A percentile compares a stretch with the other conserved stretches of the same genome.
phyloP scores from a whole-genome alignment of 1,140 invertebrate species.

The Drosophila lacteicornis region DNA sequence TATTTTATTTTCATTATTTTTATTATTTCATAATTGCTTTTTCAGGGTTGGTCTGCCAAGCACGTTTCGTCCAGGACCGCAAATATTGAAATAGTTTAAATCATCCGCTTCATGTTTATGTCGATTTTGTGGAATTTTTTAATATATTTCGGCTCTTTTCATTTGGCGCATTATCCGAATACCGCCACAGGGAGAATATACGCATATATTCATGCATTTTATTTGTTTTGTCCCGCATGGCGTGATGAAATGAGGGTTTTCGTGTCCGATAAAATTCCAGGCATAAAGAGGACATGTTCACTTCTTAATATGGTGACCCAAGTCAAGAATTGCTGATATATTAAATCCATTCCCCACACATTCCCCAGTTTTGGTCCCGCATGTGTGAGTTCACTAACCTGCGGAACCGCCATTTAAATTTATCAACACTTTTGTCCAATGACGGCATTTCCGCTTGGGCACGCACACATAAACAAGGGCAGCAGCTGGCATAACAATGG shows the following conservation, averaged over 20 bases:
- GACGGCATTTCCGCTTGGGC: slow-evolving; percentile 28
- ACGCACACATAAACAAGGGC: slow-evolving; percentile 11
- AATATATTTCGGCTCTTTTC: slow-evolving; percentile 28
- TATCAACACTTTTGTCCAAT: slow-evolving; percentile 36
- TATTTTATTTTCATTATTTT: no score
- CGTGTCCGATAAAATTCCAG: slow-evolving; percentile 23
- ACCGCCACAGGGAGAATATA: slow-evolving; percentile 11
- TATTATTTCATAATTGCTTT: neutral
- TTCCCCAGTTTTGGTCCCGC: slow-evolving; percentile 2
- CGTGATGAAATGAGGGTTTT: slow-evolving; percentile 3
- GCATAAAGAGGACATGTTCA: slow-evolving; percentile 4
- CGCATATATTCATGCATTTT: slow-evolving; percentile 26
- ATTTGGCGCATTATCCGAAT: slow-evolving; percentile 32
- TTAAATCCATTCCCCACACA: slow-evolving; percentile 13
- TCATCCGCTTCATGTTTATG: slow-evolving; percentile 15
- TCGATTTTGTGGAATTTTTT: slow-evolving; percentile 41
- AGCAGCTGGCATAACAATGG: slow-evolving; percentile 55
- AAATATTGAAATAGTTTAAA: slow-evolving; percentile 46
- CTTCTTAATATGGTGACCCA: slow-evolving; percentile 3
- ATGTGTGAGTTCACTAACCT: slow-evolving; percentile 23
- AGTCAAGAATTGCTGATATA: slow-evolving; percentile 8
- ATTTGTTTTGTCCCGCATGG: neutral
- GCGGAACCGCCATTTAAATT: slow-evolving; percentile 21
- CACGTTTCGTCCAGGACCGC: slow-evolving; percentile 35
- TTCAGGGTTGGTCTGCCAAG: neutral